A percentile compares a stretch with the other conserved stretches of the same genome.
phyloP scores from a whole-genome alignment of 2,797 vertebrate species.

The Tauraco hartlaubi region DNA sequence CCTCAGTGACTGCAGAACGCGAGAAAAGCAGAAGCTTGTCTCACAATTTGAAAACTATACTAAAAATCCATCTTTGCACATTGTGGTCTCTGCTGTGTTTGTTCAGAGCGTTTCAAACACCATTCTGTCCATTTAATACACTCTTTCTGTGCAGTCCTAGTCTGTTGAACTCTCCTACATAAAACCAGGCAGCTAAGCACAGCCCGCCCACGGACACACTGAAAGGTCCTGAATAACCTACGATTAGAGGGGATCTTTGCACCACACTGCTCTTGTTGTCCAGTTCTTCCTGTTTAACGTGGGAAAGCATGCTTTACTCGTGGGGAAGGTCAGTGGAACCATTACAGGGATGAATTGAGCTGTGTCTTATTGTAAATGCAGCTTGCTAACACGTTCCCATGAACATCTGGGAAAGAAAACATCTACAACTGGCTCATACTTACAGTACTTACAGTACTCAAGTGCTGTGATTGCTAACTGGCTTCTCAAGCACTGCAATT shows the following conservation, averaged over 20 bases:
- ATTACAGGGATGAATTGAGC: conserved; percentile 49
- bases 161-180: neutral
- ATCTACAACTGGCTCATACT: conserved; percentile 29
- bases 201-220: conserved; percentile 26
- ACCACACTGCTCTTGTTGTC: conserved; percentile 44
- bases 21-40: neutral
- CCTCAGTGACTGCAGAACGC: neutral
- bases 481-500: conserved; percentile 11
- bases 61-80: neutral
- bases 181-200: neutral
- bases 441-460: neutral
- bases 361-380: conserved; percentile 41
- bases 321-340: conserved; percentile 39
- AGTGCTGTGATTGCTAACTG: conserved; percentile 47
- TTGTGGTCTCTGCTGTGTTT: neutral
- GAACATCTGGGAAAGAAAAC: conserved; percentile 55
- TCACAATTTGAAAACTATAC: neutral
- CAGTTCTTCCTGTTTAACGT: conserved; percentile 36
- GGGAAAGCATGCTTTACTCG: conserved; percentile 50
- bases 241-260: conserved; percentile 13
- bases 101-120: neutral
- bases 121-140: neutral
- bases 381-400: conserved; percentile 18
- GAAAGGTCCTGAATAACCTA: conserved; percentile 25
- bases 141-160: neutral